Conservation (phyloP, 1,140 invertebrate species). For the Megalonaias nervosa region DNA sequence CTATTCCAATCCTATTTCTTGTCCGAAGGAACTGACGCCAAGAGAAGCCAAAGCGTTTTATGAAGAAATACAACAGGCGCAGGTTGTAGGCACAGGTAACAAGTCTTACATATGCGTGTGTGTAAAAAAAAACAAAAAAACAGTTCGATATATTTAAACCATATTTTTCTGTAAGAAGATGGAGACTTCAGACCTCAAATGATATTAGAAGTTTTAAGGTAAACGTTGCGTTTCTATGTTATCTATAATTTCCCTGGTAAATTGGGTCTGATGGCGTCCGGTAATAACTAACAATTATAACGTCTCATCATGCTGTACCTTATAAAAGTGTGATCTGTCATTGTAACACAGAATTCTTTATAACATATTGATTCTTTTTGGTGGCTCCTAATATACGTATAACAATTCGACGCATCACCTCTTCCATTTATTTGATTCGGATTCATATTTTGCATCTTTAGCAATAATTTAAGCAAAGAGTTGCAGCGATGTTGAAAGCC, state of each 20-base stretch:
- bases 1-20: conserved; percentile 37
- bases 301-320: no score
- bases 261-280: background rate
- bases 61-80: conserved; percentile 37
- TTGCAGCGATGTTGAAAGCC: no score
- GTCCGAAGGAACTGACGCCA: conserved; percentile 42
- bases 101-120: background rate
- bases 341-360: no score
- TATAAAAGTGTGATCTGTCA: no score
- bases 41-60: conserved; percentile 32
- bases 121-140: no score
- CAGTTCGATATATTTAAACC: background rate
- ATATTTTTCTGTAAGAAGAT: background rate
- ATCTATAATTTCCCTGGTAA: background rate
- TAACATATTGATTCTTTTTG: no score
- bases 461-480: no score
- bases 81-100: conserved; percentile 46
- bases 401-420: no score
- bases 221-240: background rate
- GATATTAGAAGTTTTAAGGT: background rate
- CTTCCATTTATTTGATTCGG: no score
- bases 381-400: no score
- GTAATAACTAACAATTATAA: no score
- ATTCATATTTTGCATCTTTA: no score
- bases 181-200: background rate